A percentile compares a stretch with the other conserved stretches of the same genome.
phyloP scores from a whole-genome alignment of 2,113 vertebrate species.

The Microtus oregoni region DNA sequence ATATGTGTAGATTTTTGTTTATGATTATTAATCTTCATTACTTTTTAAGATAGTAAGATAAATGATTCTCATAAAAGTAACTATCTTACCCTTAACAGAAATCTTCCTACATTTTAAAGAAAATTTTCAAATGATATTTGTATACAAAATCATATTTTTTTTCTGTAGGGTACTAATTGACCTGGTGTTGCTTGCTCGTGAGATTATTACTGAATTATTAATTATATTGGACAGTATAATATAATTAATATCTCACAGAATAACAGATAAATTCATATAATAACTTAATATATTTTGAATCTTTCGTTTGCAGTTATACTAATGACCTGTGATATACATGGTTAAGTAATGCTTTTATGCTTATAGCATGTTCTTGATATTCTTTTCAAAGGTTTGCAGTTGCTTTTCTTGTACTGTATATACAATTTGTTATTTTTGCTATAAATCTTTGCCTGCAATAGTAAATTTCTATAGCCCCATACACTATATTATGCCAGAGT shows the following conservation, averaged over 20 bases:
- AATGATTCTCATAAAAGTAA: too few species aligned
- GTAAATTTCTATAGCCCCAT: neutral
- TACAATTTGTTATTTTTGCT: neutral
- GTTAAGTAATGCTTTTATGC: neutral
- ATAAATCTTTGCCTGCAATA: neutral
- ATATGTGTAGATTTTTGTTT: too few species aligned
- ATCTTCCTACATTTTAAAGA: too few species aligned
- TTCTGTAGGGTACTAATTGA: neutral
- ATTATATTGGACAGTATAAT: neutral
- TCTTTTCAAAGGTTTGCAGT: too few species aligned
- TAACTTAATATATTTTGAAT: neutral
- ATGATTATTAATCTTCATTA: too few species aligned
- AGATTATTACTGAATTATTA: neutral
- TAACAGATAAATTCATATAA: neutral
- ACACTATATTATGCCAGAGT: neutral
- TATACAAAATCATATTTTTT: neutral
- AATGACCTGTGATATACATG: neutral
- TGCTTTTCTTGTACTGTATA: neutral
- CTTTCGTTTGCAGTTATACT: neutral
- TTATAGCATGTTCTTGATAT: too few species aligned
- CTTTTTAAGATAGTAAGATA: too few species aligned
- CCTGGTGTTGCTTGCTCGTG: neutral
- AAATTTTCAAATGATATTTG: too few species aligned
- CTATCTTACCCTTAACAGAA: too few species aligned
- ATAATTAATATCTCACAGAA: neutral